Evolutionary conservation across 2,797 vertebrate genomes (phyloP), one percentile per base, ranked within the genome.

Genomic region (Cirrhinus molitorella): DNA sequence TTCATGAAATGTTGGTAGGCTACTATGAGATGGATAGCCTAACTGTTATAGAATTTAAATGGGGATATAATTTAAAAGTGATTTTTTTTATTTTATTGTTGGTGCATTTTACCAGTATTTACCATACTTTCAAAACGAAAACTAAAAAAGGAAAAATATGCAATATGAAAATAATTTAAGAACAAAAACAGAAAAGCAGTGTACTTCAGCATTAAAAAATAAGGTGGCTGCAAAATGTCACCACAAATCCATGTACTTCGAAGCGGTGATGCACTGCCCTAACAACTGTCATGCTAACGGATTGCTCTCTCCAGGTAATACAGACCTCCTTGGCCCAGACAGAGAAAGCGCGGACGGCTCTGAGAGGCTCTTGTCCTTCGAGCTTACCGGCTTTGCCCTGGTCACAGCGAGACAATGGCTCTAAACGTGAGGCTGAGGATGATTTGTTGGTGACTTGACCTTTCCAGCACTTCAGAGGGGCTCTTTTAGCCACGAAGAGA

Each of bases 371-470:
- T 78, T 80, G 85, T 87, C 83, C 84, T 79, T 78, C 40, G 47
- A 80, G 83, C 71, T 67, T 57, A 70, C 71, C 12, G 55, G 66
- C 49, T 70, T 63, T 74, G 80, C 45, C 78, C 85, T 28, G 83
- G 68, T 83, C 79, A 84, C 65, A 66, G 63, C 28, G 74, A 84
- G 53, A 85, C 81, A 81, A 85, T 74, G 68, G 67, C 61, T 82
- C 31, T 74, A 85, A 82, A 87, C 74, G 59, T 40, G 51, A 51
- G 45, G 40, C 85, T 40, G 40, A 70, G 31, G 61, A 79, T 78
- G 74, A 78, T 84, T 85, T 85, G 86, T 84, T 70, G 70, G 71
- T 17, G 7, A 17, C 40, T 31, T 85, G 88, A 89, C 86, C 88
- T 89, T 88, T 85, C 49, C 81, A 77, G 65, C 74, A 59, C 81